These are phyloP conservation scores for Dromius quadrimaculatus DNA, from an alignment of 2,888 invertebrate genomes.

Conservation along the genomic window DNA sequence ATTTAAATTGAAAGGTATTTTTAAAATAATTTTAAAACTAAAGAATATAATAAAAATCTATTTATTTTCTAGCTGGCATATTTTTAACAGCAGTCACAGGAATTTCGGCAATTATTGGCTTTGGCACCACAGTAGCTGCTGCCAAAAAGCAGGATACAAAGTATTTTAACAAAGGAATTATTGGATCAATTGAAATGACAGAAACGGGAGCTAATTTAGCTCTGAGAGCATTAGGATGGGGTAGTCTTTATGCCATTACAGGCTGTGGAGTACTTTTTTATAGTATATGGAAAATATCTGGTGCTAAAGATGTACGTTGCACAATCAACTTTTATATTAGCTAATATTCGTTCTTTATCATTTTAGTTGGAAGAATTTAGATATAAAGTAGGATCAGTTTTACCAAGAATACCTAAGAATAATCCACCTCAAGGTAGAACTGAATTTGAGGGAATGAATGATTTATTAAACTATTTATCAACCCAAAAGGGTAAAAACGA, in stretches of 20 bases:
- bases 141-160: constrained; percentile 85
- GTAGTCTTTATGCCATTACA: constrained; percentile 86
- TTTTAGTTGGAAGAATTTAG: constrained; percentile 85
- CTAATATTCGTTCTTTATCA: constrained; percentile 48
- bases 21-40: constrained; percentile 11
- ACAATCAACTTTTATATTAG: constrained; percentile 19
- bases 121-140: constrained; percentile 81
- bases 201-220: constrained; percentile 86
- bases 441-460: constrained; percentile 87
- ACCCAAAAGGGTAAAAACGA: constrained; percentile 64
- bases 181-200: constrained; percentile 71
- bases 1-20: constrained; percentile 56
- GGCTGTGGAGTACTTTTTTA: constrained; percentile 87
- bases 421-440: constrained; percentile 84
- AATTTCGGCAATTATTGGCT: constrained; percentile 84
- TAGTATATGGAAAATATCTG: constrained; percentile 89
- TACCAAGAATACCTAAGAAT: constrained; percentile 84
- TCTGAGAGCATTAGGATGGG: constrained; percentile 87
- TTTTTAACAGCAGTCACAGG: constrained; percentile 82
- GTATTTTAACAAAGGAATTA: constrained; percentile 81
- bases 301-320: constrained; percentile 81
- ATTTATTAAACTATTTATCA: constrained; percentile 83
- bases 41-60: background rate
- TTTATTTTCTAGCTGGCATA: constrained; percentile 72
- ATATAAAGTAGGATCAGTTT: constrained; percentile 79